A percentile compares a stretch with the other conserved stretches of the same genome.
Conservation (phyloP, 2,113 vertebrate species). For the Oophaga pumilio region DNA sequence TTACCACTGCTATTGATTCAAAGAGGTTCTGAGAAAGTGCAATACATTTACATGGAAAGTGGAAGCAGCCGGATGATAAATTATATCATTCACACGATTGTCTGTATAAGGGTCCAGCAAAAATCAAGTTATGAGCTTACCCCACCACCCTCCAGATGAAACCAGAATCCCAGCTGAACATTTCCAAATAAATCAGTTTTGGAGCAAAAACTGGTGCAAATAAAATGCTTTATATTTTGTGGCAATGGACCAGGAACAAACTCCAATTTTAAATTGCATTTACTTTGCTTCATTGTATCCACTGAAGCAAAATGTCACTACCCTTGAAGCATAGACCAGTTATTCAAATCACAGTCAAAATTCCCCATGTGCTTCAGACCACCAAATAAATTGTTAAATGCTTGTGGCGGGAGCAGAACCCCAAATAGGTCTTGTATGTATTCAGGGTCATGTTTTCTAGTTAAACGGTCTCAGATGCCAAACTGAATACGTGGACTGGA, state of each 20-base stretch:
- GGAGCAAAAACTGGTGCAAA: slow-evolving; percentile 45
- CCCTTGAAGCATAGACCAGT: slow-evolving; percentile 38
- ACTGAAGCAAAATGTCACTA: slow-evolving; percentile 46
- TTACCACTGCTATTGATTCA: slow-evolving; percentile 45
- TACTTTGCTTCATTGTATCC: slow-evolving; percentile 46
- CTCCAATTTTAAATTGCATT: slow-evolving; percentile 44
- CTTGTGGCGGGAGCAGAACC: slow-evolving; percentile 18
- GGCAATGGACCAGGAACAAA: slow-evolving; percentile 34
- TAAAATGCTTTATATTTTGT: slow-evolving; percentile 27
- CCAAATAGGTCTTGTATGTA: slow-evolving; percentile 28
- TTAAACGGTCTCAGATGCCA: slow-evolving; percentile 14
- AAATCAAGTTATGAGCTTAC: slow-evolving; percentile 24
- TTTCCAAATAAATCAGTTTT: slow-evolving; percentile 41
- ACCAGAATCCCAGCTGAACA: slow-evolving; percentile 36
- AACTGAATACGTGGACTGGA: neutral
- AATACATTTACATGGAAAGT: slow-evolving; percentile 58
- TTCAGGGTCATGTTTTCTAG: slow-evolving; percentile 27
- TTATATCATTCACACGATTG: slow-evolving; percentile 48
- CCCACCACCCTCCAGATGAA: slow-evolving; percentile 9
- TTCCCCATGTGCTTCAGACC: slow-evolving; percentile 36
- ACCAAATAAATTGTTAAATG: slow-evolving; percentile 45
- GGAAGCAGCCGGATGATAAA: slow-evolving; percentile 57
- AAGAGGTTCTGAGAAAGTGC: slow-evolving; percentile 46
- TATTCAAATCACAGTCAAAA: slow-evolving; percentile 43
- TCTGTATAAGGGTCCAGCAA: slow-evolving; percentile 30